These are phyloP conservation scores for Centropus bengalensis DNA, from an alignment of 2,113 vertebrate genomes.

Conservation along the genomic window DNA sequence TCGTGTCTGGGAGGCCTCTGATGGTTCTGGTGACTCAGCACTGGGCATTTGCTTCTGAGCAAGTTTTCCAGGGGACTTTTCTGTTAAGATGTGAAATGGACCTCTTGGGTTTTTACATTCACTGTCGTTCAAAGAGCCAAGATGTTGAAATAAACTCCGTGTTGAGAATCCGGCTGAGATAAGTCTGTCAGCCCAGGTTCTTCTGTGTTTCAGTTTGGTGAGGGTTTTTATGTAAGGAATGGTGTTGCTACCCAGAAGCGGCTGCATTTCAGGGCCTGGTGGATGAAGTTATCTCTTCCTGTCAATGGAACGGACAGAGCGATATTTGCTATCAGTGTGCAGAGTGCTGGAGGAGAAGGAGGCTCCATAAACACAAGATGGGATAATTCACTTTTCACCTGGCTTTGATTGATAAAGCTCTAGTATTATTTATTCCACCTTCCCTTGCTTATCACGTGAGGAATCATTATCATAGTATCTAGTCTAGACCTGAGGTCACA, in stretches of 20 bases:
- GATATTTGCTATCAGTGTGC: background rate
- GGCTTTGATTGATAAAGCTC: slow-evolving; percentile 18
- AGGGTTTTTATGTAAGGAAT: background rate
- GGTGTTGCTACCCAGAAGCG: background rate
- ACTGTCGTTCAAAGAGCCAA: background rate
- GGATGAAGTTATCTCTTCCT: background rate
- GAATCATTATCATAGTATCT: background rate
- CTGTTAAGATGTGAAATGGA: background rate
- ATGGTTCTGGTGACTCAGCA: background rate
- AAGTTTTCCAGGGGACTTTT: background rate
- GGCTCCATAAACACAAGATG: background rate
- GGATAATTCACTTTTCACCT: background rate
- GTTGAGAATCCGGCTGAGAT: background rate
- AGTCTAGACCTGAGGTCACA: background rate
- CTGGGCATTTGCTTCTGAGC: background rate
- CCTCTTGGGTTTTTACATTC: background rate
- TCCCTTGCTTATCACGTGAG: background rate
- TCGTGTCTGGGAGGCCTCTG: background rate
- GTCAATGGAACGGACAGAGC: accelerated
- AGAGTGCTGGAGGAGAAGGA: background rate
- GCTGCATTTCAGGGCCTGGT: background rate
- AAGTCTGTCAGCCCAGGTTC: background rate
- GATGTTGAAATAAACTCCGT: background rate
- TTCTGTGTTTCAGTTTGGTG: background rate
- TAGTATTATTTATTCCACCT: slow-evolving; percentile 1